Base-by-base conservation (phyloP, 1,140 invertebrate species). In the Nephotettix cincticeps region DNA sequence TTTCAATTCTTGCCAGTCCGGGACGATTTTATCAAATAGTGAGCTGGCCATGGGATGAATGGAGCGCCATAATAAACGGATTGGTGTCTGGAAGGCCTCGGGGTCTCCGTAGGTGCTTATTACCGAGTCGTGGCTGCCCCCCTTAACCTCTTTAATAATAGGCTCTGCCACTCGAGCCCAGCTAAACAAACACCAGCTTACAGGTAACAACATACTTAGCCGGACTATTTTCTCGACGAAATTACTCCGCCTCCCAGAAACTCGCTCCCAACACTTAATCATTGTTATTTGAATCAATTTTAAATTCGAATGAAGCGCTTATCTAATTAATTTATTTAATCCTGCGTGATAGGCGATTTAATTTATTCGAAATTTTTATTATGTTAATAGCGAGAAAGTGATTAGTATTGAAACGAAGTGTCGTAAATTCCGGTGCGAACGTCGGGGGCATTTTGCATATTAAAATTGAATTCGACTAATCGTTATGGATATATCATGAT, bases 151-250 rank as follows among this genome's bases (percentile, higher is more conserved):
- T 64, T 30, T 64, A 64, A 64, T 64, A 64, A 64, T 32, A 64
- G 17, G 61, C 28, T 64, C 19, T 64, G 30, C 27, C 61, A 64
- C 61, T 64, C 28, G 28, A 32, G 27, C 61, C 25, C 61, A 32
- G 30, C 61, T 64, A 64, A 64, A 64, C 61, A 64, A 64, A 64
- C 61, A 64, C 61, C 61, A 64, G n/a, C 27, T 64, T 64, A 51
- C 47, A 64, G 61, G 27, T 64, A 64, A 64, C 61, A 64, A 64
- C 61, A 64, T 64, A 64, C 30, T 64, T 64, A 64, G 61, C 61
- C 61, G 28, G 30, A 64, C 61, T 64, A 64, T 64, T 64, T 64
- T 64, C 61, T 36, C 61, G n/a, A 51, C 47, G 21, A 51, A 51
- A 51, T 51, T 51, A 51, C 47, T 51, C 47, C 47, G 21, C 47